A percentile compares a stretch with the other conserved stretches of the same genome.
Evolutionary conservation across 2,113 vertebrate species (phyloP).

Genomic region (Eulemur macaco): DNA sequence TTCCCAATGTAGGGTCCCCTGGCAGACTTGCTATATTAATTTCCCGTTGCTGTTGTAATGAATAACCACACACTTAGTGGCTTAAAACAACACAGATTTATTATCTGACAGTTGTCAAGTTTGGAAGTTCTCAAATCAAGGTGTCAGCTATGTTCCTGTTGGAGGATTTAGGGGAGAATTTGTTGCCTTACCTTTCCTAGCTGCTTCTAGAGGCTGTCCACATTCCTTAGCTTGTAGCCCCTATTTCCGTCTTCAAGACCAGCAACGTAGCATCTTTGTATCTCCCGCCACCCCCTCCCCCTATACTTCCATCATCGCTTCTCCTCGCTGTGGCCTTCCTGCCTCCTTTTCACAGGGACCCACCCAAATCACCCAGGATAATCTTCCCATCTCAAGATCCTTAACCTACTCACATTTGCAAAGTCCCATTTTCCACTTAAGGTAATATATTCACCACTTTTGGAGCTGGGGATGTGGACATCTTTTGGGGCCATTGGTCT

Average conservation of each 20-base stretch:
- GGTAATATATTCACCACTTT: background rate
- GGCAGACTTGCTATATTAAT: background rate
- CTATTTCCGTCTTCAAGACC: background rate
- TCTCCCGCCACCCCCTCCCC: background rate
- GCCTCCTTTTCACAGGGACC: background rate
- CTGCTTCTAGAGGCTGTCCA: background rate
- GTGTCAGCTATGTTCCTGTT: background rate
- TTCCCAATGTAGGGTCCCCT: background rate
- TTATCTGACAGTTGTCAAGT: background rate
- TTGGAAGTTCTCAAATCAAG: background rate
- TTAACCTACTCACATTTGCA: background rate
- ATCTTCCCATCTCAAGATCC: background rate
- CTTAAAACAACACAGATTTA: background rate
- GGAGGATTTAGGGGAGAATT: too few relatives aligned
- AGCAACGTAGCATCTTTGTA: too few relatives aligned
- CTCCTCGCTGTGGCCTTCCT: background rate
- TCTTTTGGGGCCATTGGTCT: background rate
- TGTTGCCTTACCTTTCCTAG: background rate
- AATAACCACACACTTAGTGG: background rate
- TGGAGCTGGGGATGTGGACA: rapidly evolving
- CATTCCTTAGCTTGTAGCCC: background rate
- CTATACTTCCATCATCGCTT: background rate
- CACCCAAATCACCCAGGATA: background rate
- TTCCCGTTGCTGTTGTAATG: background rate
- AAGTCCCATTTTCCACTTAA: background rate